Conservation (phyloP, 2,888 invertebrate genomes). For the Orgyia antiqua region DNA sequence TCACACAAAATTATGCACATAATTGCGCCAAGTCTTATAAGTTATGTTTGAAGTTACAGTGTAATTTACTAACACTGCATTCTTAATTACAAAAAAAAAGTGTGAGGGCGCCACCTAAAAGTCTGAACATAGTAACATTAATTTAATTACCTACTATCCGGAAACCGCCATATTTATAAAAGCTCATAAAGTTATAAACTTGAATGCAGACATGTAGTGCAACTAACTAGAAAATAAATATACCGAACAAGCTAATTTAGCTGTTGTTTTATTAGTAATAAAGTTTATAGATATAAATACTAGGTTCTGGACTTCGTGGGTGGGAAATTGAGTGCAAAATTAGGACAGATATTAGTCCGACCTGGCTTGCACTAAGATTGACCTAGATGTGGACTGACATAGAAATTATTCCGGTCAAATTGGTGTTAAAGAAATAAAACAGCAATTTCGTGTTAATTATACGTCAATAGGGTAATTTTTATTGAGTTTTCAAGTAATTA, state of each 20-base stretch:
- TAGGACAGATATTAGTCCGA: constrained; percentile 37
- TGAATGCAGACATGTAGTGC: constrained; percentile 18
- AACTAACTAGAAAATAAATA: constrained; percentile 14
- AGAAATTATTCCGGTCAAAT: constrained; percentile 29
- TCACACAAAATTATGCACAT: too few relatives aligned
- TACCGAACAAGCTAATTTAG: constrained; percentile 5
- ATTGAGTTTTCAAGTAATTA: too few relatives aligned
- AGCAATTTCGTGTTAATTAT: neutral
- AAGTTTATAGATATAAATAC: constrained; percentile 2
- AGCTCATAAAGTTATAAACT: constrained; percentile 27
- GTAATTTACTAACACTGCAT: too few relatives aligned
- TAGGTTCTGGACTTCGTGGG: constrained; percentile 20
- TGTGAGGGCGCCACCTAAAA: constrained; percentile 7
- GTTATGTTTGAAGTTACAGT: too few relatives aligned
- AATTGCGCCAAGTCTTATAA: too few relatives aligned
- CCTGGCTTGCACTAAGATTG: constrained; percentile 36
- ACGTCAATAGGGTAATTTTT: too few relatives aligned
- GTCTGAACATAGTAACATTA: constrained; percentile 24
- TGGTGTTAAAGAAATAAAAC: constrained; percentile 3
- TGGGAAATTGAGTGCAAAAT: constrained; percentile 30
- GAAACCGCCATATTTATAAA: constrained; percentile 23
- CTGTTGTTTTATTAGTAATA: constrained; percentile 11
- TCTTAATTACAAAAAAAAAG: too few relatives aligned
- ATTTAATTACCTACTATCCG: constrained; percentile 6
- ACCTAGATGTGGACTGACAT: constrained; percentile 37